Evolutionary conservation across 2,797 vertebrate genomes (phyloP), one percentile per base, ranked within the genome.

Genomic region (Emys orbicularis): DNA sequence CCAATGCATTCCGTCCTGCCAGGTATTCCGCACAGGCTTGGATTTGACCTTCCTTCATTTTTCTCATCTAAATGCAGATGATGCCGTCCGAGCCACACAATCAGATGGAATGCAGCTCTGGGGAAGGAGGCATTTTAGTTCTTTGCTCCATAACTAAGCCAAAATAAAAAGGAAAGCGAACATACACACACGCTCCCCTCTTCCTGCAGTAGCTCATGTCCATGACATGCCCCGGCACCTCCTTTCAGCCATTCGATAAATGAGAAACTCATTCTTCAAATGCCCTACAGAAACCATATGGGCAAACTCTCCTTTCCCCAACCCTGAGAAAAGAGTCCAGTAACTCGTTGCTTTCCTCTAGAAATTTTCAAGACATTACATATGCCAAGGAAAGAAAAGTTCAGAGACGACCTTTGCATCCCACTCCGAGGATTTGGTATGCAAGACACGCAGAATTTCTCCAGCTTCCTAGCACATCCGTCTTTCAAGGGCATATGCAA

Each of bases 181-280:
- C 83, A 57, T 93, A 79, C 86, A 65, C 88, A 89, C 81, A 4
- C 88, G 59, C 83, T 76, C 93, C 91, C 29, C 65, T 96, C 86
- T 90, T 96, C 90, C 90, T 50, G 93, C 92, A 86, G 97, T 84
- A 61, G 96, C 94, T 96, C 90, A 83, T 93, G 96, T 96, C 95
- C 83, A 0, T 96, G 96, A 84, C 92, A 81, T 86, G 72, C 95
- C 87, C 89, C 25, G 84, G 68, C 96, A 92, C 93, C 84, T 94
- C 93, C 94, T 95, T 92, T 86, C 57, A 91, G 97, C 61, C 37
- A 54, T 92, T 93, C 9, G 92, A 92, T 79, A 90, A 91, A 90
- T 31, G 49, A 85, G 94, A 87, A 57, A 87, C 79, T 91, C 85
- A 91, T 94, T 92, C 94, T 93, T 92, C 65, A 89, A 68, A 72